These are phyloP conservation scores for Diabrotica undecimpunctata DNA, from an alignment of 1,140 invertebrate genomes.

Conservation along the genomic window DNA sequence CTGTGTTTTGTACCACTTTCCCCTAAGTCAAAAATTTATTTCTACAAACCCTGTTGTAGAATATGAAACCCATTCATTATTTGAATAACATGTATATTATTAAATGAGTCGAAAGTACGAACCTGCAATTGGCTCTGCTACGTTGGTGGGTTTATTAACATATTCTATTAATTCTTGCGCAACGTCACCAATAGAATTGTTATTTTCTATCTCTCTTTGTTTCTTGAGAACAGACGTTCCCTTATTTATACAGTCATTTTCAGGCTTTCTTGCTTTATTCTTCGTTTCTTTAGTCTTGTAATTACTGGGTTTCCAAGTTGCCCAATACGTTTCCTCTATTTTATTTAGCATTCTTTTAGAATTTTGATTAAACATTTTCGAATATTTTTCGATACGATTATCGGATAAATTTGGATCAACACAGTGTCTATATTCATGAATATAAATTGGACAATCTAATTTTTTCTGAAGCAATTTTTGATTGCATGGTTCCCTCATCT, in stretches of 20 bases:
- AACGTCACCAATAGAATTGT: background rate
- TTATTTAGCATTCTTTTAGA: conserved; percentile 29
- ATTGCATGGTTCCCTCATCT: background rate
- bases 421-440: conserved; percentile 16
- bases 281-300: background rate
- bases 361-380: background rate
- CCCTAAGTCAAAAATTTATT: too few species aligned
- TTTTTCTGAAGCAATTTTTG: background rate
- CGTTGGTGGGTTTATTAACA: conserved; percentile 5
- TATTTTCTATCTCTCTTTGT: background rate
- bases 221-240: background rate
- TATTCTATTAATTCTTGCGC: conserved; percentile 8
- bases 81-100: too few species aligned
- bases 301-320: conserved; percentile 43
- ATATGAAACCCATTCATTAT: too few species aligned
- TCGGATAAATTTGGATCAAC: conserved; percentile 6
- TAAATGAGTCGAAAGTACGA: too few species aligned
- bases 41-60: too few species aligned
- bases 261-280: background rate
- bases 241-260: background rate
- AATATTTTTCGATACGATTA: conserved; percentile 6
- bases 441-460: conserved; percentile 26
- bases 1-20: too few species aligned
- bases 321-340: conserved; percentile 44
- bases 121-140: background rate